Evolutionary conservation across 2,888 invertebrate genomes (phyloP).

Genomic region (Auanema freiburgensis): DNA sequence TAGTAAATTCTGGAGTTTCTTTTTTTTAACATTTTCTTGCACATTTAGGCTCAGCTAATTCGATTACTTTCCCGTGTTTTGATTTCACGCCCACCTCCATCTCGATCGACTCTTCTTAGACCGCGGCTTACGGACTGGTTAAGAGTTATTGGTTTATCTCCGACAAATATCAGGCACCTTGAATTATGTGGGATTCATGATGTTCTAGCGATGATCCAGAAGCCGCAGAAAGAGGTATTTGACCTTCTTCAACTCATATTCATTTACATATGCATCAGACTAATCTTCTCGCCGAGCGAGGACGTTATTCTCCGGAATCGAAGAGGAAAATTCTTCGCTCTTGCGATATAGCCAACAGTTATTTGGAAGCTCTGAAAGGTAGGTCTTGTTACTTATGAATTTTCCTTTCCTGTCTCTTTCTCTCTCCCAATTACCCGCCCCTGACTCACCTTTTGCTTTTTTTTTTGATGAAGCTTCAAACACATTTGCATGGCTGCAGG

Average conservation of each 20-base stretch:
- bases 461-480: no score
- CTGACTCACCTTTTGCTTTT: no score
- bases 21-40: background rate
- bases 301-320: constrained; percentile 36
- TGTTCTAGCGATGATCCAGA: constrained; percentile 27
- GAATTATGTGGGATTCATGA: constrained; percentile 36
- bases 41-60: constrained; percentile 11
- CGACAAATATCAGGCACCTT: constrained; percentile 39
- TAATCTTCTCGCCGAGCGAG: constrained; percentile 38
- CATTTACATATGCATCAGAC: constrained; percentile 21
- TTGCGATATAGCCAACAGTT: constrained; percentile 4
- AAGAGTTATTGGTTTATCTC: constrained; percentile 30
- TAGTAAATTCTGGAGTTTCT: background rate
- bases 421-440: no score
- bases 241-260: background rate
- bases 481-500: no score
- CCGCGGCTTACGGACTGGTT: constrained; percentile 29
- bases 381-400: no score
- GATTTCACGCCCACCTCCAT: constrained; percentile 9
- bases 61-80: constrained; percentile 15
- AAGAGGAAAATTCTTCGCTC: constrained; percentile 35
- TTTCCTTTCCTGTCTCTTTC: no score
- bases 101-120: background rate
- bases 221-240: constrained; percentile 31
- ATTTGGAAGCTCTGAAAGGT: background rate